Conservation (phyloP, 2,888 invertebrate species). For the Drosophila putrida region DNA sequence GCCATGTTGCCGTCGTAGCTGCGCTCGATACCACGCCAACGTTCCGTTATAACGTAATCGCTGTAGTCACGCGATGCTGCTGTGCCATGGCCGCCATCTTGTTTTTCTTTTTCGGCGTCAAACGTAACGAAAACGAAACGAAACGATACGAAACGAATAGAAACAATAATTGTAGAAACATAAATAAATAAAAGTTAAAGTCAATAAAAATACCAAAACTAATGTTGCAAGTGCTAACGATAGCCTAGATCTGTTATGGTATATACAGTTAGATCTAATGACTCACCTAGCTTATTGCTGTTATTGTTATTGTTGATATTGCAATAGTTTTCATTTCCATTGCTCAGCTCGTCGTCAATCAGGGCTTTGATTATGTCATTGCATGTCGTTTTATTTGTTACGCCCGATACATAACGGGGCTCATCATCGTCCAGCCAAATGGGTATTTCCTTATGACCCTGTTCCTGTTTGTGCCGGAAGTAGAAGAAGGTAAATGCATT, state of each 20-base stretch:
- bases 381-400: conserved; percentile 84
- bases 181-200: conserved; percentile 50
- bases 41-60: conserved; percentile 90
- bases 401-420: conserved; percentile 84
- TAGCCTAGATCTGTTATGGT: conserved; percentile 1
- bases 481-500: conserved; percentile 23
- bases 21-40: conserved; percentile 92
- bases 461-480: conserved; percentile 62
- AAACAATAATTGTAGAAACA: conserved; percentile 51
- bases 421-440: conserved; percentile 83
- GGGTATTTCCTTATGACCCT: conserved; percentile 83
- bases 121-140: conserved; percentile 41
- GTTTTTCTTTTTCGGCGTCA: conserved; percentile 53
- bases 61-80: conserved; percentile 86
- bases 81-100: conserved; percentile 75
- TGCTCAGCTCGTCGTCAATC: conserved; percentile 84
- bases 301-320: conserved; percentile 42
- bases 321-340: conserved; percentile 64
- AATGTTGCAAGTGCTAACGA: conserved; percentile 25
- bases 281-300: conserved; percentile 25
- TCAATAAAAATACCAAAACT: conserved; percentile 10
- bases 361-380: conserved; percentile 85
- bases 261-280: conserved; percentile 2
- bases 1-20: conserved; percentile 88
- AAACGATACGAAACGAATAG: conserved; percentile 23